A percentile compares a stretch with the other conserved stretches of the same genome.
Conservation (phyloP, 2,888 invertebrate species). For the Ormyrus nitidulus region DNA sequence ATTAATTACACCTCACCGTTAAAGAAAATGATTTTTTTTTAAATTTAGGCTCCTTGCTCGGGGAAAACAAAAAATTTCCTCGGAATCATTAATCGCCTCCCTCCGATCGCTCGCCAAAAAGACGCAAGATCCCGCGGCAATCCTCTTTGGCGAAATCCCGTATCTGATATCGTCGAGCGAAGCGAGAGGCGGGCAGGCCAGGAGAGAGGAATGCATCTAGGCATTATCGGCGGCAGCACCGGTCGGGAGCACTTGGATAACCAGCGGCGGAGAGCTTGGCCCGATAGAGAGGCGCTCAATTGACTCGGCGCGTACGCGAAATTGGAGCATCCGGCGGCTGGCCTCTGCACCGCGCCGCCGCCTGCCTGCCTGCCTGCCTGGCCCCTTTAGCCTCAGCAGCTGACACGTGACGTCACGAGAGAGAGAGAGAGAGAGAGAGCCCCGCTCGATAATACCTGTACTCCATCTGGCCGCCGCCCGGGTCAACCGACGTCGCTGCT, state of each 20-base stretch:
- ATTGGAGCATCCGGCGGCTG: slow-evolving; percentile 54
- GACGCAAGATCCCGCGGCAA: neutral
- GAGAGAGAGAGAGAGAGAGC: slow-evolving; percentile 62
- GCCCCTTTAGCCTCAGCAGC: slow-evolving; percentile 63
- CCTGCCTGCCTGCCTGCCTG: slow-evolving; percentile 22
- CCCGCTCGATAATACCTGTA: slow-evolving; percentile 25
- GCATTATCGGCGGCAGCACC: too few species aligned
- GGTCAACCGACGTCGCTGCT: neutral
- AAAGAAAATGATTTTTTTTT: too few species aligned
- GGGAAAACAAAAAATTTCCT: too few species aligned
- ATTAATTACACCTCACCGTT: too few species aligned
- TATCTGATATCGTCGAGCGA: neutral
- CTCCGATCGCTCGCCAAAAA: too few species aligned
- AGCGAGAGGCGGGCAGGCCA: neutral
- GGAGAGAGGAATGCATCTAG: neutral
- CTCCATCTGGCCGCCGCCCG: neutral
- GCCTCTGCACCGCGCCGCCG: slow-evolving; percentile 41
- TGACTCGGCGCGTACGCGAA: slow-evolving; percentile 40
- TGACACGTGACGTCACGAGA: slow-evolving; percentile 73
- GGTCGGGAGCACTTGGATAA: neutral
- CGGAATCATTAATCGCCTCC: too few species aligned
- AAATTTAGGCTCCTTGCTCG: too few species aligned
- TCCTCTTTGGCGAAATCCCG: neutral
- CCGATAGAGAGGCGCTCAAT: slow-evolving; percentile 23
- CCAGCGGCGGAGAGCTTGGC: neutral